These are phyloP conservation scores for Lasius fuliginosus DNA, from an alignment of 2,888 invertebrate genomes.

Conservation along the genomic window DNA sequence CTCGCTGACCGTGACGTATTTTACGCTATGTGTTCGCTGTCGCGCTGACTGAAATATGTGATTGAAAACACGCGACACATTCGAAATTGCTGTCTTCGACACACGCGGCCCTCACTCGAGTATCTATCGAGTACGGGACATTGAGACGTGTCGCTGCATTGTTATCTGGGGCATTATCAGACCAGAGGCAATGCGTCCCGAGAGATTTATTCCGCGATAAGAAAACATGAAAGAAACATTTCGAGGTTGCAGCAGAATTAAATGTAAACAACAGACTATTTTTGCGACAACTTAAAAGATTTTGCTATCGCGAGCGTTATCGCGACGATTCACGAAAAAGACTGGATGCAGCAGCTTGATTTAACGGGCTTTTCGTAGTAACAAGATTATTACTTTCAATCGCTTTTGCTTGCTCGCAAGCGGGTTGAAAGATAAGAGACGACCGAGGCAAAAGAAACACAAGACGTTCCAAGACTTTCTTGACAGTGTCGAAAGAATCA, in stretches of 20 bases:
- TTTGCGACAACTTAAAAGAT: background rate
- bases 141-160: constrained; percentile 30
- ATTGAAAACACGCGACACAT: constrained; percentile 53
- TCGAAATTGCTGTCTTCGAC: constrained; percentile 55
- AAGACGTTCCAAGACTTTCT: background rate
- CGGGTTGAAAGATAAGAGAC: constrained; percentile 30
- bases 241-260: background rate
- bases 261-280: constrained; percentile 12
- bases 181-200: background rate
- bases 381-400: constrained; percentile 23
- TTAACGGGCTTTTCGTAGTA: background rate
- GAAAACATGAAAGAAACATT: background rate
- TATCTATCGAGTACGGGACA: constrained; percentile 33
- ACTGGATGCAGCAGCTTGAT: too few species aligned
- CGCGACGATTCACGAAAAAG: background rate
- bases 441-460: background rate
- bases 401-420: background rate
- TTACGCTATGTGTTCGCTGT: constrained; percentile 71
- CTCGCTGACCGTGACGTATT: constrained; percentile 77
- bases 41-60: constrained; percentile 56
- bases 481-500: constrained; percentile 37
- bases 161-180: constrained; percentile 16
- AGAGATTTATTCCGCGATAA: constrained; percentile 33
- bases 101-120: constrained; percentile 42
- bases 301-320: background rate